phyloP scores from a whole-genome alignment of 30 jellyfish, hydroid and myxozoan genomes.

The Clytia hemisphaerica region DNA sequence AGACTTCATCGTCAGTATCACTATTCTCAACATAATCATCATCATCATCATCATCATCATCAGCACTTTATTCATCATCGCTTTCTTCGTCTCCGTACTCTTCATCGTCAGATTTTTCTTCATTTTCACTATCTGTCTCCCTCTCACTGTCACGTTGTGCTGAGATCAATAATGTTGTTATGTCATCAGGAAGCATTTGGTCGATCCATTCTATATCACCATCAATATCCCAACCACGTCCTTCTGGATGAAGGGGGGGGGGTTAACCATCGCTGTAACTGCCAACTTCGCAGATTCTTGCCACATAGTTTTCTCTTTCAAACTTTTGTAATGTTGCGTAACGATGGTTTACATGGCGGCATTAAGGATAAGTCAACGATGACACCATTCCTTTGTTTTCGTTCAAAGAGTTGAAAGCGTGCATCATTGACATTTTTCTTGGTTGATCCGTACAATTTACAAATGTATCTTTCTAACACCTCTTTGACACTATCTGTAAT shows the following conservation, averaged over 20 bases:
- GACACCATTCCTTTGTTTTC: background rate
- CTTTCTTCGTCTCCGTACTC: too few species aligned
- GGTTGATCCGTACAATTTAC: conserved; percentile 7
- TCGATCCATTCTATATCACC: conserved; percentile 24
- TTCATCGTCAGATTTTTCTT: too few species aligned
- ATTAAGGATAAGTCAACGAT: conserved; percentile 3
- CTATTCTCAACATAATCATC: background rate
- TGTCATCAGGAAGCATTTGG: conserved; percentile 8
- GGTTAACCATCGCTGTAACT: conserved; percentile 14
- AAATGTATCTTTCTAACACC: conserved; percentile 3
- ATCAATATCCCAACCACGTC: too few species aligned
- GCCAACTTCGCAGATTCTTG: conserved; percentile 19
- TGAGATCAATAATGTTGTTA: too few species aligned
- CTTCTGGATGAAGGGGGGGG: conserved; percentile 15
- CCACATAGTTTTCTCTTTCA: conserved; percentile 8
- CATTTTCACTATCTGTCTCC: too few species aligned
- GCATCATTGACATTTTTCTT: conserved; percentile 2
- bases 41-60: too few species aligned
- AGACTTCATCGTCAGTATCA: too few species aligned
- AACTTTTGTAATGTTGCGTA: background rate
- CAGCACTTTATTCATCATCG: too few species aligned
- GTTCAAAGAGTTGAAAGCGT: background rate
- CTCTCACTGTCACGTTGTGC: too few species aligned
- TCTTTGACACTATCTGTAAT: background rate
- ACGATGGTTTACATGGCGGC: conserved; percentile 14